Percentiles rank a stretch among this genome's conserved stretches.
Conservation (phyloP, 1,140 invertebrate genomes). For the Cydia amplana region DNA sequence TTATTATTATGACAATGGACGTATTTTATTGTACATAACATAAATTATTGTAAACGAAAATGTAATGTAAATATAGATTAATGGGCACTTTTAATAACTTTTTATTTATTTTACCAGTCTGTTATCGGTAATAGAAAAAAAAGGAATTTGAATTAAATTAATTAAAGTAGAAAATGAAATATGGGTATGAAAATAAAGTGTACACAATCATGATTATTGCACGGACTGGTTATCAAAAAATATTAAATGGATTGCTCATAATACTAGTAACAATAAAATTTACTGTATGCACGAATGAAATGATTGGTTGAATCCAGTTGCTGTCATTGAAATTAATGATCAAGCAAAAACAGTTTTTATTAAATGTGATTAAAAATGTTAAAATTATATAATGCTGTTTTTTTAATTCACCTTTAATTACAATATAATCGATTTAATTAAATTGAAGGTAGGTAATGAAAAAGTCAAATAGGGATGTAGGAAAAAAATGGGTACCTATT, state of each 20-base stretch:
- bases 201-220: slow-evolving; percentile 13
- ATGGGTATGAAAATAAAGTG: background rate
- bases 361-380: slow-evolving; percentile 57
- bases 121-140: background rate
- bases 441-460: no score
- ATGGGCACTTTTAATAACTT: background rate
- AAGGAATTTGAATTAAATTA: background rate
- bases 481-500: no score
- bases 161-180: slow-evolving; percentile 5
- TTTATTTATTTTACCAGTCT: background rate
- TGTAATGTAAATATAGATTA: slow-evolving; percentile 14
- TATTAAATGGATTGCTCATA: slow-evolving; percentile 34
- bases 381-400: slow-evolving; percentile 34
- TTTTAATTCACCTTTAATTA: slow-evolving; percentile 27
- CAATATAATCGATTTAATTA: background rate
- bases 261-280: slow-evolving; percentile 20
- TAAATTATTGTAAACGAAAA: background rate
- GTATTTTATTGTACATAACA: slow-evolving; percentile 16
- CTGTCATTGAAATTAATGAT: slow-evolving; percentile 33
- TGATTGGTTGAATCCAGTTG: slow-evolving; percentile 1
- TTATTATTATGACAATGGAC: background rate
- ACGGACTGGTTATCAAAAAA: slow-evolving; percentile 36
- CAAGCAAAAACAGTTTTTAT: slow-evolving; percentile 46
- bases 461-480: no score
- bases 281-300: slow-evolving; percentile 33